A percentile compares a stretch with the other conserved stretches of the same genome.
Conservation (phyloP, 2,888 invertebrate species). For the Gryllus longicercus region DNA sequence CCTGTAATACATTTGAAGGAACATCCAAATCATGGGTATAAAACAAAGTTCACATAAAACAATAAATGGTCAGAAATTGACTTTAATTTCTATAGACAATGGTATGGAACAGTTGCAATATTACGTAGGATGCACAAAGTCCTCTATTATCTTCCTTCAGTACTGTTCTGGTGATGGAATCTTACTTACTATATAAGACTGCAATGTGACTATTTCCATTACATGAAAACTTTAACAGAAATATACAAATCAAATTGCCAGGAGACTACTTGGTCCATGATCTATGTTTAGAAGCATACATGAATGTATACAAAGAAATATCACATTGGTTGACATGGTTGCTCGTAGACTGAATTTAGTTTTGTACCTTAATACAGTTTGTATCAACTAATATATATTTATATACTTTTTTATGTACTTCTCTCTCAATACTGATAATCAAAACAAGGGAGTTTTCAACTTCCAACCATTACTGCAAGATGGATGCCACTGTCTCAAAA, state of each 20-base stretch:
- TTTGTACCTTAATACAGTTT: constrained; percentile 1
- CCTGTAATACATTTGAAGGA: background rate
- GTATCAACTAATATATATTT: background rate
- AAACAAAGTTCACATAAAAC: too few species aligned
- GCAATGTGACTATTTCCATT: background rate
- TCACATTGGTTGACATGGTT: background rate
- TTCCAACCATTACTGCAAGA: background rate
- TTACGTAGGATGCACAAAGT: too few species aligned
- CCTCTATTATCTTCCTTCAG: too few species aligned
- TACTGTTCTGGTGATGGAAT: background rate
- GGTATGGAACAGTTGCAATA: too few species aligned
- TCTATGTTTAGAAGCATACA: constrained; percentile 1
- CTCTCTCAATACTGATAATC: background rate
- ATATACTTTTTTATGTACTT: too few species aligned
- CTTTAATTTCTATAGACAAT: too few species aligned
- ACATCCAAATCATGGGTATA: background rate
- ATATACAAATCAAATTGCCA: background rate
- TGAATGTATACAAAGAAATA: background rate
- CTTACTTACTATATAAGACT: background rate
- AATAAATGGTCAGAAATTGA: too few species aligned
- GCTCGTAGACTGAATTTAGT: background rate
- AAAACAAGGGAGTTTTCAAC: background rate
- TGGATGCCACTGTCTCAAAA: constrained; percentile 1
- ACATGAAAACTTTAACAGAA: background rate
- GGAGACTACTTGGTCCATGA: background rate